phyloP scores from a whole-genome alignment of 2,888 invertebrate genomes.

The Cheilosia urbana region DNA sequence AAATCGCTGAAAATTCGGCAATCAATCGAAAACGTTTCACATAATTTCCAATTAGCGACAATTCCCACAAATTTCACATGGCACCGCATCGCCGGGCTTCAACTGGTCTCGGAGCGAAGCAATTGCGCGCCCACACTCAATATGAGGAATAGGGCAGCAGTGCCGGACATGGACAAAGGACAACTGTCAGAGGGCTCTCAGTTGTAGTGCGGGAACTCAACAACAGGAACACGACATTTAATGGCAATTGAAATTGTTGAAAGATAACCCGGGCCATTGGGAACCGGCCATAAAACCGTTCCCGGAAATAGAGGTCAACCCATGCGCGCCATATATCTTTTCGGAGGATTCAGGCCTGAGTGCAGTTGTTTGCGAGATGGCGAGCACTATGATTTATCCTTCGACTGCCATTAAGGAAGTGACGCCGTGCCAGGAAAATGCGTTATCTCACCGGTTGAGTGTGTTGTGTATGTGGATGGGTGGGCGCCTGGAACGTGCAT shows the following conservation, averaged over 20 bases:
- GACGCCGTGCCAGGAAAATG: slow-evolving; percentile 12
- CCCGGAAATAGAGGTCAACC: slow-evolving; percentile 59
- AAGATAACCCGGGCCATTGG: slow-evolving; percentile 50
- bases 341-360: background rate
- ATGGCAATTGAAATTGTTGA: slow-evolving; percentile 66
- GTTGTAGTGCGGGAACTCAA: background rate
- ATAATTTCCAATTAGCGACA: slow-evolving; percentile 75
- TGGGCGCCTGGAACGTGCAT: background rate
- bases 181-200: slow-evolving; percentile 5
- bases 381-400: slow-evolving; percentile 9
- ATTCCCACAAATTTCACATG: slow-evolving; percentile 71
- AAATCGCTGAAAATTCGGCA: slow-evolving; percentile 72
- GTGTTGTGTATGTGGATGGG: no score
- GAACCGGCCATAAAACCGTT: slow-evolving; percentile 44
- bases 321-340: slow-evolving; percentile 22
- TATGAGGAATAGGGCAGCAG: background rate
- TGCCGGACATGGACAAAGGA: background rate
- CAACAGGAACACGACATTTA: slow-evolving; percentile 64
- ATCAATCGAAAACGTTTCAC: slow-evolving; percentile 74
- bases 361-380: slow-evolving; percentile 6
- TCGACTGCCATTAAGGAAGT: slow-evolving; percentile 32
- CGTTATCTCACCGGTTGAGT: slow-evolving; percentile 29
- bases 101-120: background rate
- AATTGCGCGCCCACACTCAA: background rate
- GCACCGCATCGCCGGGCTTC: slow-evolving; percentile 3